These are phyloP conservation scores for Riparia riparia DNA, from an alignment of 2,113 vertebrate species.

Conservation along the genomic window DNA sequence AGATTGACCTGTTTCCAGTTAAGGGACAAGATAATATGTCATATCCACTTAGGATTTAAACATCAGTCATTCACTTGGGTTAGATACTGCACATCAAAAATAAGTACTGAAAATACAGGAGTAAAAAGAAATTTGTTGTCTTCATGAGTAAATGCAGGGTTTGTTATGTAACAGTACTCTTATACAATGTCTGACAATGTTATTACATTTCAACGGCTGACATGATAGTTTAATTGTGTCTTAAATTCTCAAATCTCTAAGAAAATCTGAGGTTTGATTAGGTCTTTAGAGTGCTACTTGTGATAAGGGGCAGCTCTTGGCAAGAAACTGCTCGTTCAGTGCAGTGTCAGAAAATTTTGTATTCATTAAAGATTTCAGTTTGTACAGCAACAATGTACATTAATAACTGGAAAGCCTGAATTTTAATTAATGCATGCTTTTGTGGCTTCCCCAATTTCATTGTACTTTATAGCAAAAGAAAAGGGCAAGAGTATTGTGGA, in stretches of 20 bases:
- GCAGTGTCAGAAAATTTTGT: not conserved
- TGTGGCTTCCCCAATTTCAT: fast-evolving
- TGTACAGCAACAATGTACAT: not conserved
- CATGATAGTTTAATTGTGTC: not conserved
- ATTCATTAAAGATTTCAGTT: not conserved
- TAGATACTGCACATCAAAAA: not conserved
- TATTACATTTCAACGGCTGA: not conserved
- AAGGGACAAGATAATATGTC: slow-evolving; percentile 16
- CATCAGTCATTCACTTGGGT: not conserved
- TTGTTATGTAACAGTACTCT: not conserved
- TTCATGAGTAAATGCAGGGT: not conserved
- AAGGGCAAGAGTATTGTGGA: not conserved
- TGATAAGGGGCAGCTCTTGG: not conserved
- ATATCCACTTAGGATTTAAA: slow-evolving; percentile 24
- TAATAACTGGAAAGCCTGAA: not conserved
- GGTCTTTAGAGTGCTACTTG: not conserved
- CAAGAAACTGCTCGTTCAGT: not conserved
- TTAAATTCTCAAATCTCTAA: slow-evolving; percentile 16
- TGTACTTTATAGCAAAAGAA: not conserved
- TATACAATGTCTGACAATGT: not conserved
- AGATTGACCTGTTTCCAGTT: slow-evolving; percentile 6
- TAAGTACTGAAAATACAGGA: not conserved
- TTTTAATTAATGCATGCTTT: not conserved
- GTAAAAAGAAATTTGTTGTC: not conserved
- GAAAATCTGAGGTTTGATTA: slow-evolving; percentile 1